Evolutionary conservation across 1,140 invertebrate species (phyloP), one percentile per base, ranked within the genome.

Genomic region (Thaumetopoea pityocampa): DNA sequence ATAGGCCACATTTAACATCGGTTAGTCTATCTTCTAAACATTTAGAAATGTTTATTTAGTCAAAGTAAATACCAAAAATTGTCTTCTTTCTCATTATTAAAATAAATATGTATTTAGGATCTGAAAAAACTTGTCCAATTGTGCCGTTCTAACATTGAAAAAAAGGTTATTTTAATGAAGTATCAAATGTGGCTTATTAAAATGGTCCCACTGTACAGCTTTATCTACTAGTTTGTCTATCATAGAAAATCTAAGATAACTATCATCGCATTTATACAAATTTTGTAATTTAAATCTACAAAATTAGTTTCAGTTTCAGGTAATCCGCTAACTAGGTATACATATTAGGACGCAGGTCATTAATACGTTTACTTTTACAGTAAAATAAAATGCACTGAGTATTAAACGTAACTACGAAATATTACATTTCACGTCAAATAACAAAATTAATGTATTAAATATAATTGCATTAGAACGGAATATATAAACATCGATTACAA

Each of bases 241-340:
- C 46, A 78, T 84, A 84, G 76, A 84, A 84, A 84, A 84, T 81
- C 80, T 84, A 84, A 68, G 59, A 71, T 71, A 77, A 71, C 52
- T 60, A n/a, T 77, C 68, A 73, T 63, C 67, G 70, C 59, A 55
- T 63, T 67, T 67, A 64, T 76, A 72, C 53, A 76, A 67, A 60
- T 61, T n/a, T 69, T 67, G 63, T 67, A 74, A 76, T 66, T 66
- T 48, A 69, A 70, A 59, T 59, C 65, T 76, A 80, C 65, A 57
- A 68, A 77, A 67, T 69, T 60, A 69, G 52, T 66, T 66, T 40
- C 50, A 40, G 55, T 61, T 63, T 34, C 30, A 34, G 28, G 51
- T 51, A 56, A 47, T 66, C 53, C 43, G 23, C 51, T 71, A 64
- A 61, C 56, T 66, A 53, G 67, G 58, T 64, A 53, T 68, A 82